Evolutionary conservation across 2,797 vertebrate species (phyloP).

Genomic region (Myioborus melanocephalus): DNA sequence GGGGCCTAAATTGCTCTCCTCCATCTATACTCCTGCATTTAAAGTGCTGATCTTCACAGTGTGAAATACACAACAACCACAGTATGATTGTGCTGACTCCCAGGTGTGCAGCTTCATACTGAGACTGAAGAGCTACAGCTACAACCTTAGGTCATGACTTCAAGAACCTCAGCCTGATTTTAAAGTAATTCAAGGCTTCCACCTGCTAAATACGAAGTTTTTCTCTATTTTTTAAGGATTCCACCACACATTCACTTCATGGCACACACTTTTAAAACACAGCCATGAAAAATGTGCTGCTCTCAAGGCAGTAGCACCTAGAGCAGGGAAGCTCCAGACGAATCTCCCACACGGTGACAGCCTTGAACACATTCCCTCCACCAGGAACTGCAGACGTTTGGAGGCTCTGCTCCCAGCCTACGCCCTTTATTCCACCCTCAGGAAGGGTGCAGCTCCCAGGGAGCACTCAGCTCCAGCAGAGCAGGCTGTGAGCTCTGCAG

Average conservation of each 20-base stretch:
- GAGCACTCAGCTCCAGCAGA: not conserved
- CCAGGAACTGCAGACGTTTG: not conserved
- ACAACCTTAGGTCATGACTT: not conserved
- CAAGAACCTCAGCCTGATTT: not conserved
- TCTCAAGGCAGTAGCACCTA: not conserved
- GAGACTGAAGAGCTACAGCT: not conserved
- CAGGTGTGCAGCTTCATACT: not conserved
- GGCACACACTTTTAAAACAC: not conserved
- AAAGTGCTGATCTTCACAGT: not conserved
- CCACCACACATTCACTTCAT: not conserved
- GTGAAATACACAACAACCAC: not conserved
- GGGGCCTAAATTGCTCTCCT: not conserved
- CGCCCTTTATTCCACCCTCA: not conserved
- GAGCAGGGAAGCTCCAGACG: not conserved
- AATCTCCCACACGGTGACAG: not conserved
- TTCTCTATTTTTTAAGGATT: not conserved
- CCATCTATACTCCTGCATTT: not conserved
- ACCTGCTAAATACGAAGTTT: not conserved
- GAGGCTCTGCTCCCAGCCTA: not conserved
- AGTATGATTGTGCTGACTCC: not conserved
- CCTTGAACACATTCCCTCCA: not conserved
- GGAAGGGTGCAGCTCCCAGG: not conserved
- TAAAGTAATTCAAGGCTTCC: not conserved
- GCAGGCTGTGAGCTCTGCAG: not conserved
- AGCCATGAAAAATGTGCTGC: not conserved